A percentile compares a stretch with the other conserved stretches of the same genome.
These are phyloP conservation scores for Babyrousa celebensis DNA, from an alignment of 2,797 vertebrate genomes.

Conservation along the genomic window DNA sequence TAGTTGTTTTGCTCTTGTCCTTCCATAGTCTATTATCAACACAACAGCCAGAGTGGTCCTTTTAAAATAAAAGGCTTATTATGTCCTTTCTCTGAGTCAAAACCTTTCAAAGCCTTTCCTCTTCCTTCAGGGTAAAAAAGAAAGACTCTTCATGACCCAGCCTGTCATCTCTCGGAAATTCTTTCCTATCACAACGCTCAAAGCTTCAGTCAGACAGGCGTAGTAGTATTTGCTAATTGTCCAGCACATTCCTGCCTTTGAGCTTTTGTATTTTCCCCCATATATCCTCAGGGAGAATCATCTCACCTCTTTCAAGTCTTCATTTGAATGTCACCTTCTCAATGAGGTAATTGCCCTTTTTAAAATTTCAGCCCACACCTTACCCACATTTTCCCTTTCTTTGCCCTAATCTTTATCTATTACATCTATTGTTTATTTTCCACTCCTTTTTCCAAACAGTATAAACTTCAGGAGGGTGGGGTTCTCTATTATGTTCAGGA, in stretches of 20 bases:
- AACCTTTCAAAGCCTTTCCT: not conserved
- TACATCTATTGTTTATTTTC: not conserved
- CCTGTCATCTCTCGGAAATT: not conserved
- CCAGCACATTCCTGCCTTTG: fast-evolving
- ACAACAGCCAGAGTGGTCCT: not conserved
- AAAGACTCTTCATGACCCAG: not conserved
- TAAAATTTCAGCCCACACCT: not conserved
- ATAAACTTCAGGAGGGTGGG: not conserved
- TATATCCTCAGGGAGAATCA: not conserved
- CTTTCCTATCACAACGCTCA: not conserved
- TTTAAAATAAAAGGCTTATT: not conserved
- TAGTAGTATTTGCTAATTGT: not conserved
- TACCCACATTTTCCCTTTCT: not conserved
- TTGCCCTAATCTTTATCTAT: not conserved
- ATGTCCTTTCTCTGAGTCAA: not conserved
- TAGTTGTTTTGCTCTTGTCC: not conserved
- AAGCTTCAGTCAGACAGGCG: not conserved
- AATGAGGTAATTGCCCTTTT: not conserved
- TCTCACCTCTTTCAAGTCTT: not conserved
- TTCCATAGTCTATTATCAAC: not conserved
- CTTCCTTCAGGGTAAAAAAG: not conserved
- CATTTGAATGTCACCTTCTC: not conserved
- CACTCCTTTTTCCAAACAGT: not conserved
- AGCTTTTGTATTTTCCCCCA: not conserved
- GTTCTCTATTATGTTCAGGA: not conserved